Evolutionary conservation across 1,140 invertebrate species (phyloP), one percentile per base, ranked within the genome.

Genomic region (Macrostomum lignano): DNA sequence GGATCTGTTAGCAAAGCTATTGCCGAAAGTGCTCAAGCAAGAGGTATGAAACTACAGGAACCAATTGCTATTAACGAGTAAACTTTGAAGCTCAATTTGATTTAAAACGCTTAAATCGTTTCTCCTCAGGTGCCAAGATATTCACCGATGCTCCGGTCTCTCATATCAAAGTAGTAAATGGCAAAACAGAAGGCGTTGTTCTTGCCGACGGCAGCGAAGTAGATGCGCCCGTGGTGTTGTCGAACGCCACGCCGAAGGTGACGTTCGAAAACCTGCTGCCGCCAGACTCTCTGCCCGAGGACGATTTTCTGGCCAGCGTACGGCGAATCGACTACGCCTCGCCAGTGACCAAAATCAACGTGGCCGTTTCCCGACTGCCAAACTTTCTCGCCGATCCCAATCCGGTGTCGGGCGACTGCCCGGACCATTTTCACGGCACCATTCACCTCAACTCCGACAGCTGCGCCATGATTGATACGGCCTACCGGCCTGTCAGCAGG

Each of bases 331-430:
- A 66, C 40, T 67, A 64, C 44, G 53, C 55, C 7, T 66, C 64
- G 7, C 65, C 65, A 14, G 65, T 66, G 0, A 66, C 64, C 11
- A 67, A 67, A 47, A 67, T 67, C 7, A 67, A 67, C 53, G 63
- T 67, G 40, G 65, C 65, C 25, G 43, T 67, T 5, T 60, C 59
- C 25, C 44, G 49, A 35, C 38, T 67, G 9, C 65, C 65, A 4
- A 63, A 65, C 40, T 67, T 67, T 41, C 29, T 44, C 4, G 61
- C 63, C 3, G 51, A 62, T 40, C 65, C 65, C 3, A 60, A 56
- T 39, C 33, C 29, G 14, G 36, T 30, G 7, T 32, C 36, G 4
- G 43, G 51, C 15, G 32, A 39, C 30, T 43, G 52, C 3, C 51
- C 55, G 48, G 58, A 61, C 10, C 64, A 65, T 33, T 66, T 67